Base-by-base conservation (phyloP, 1,140 invertebrate genomes). In the Thereuonema tuberculata region DNA sequence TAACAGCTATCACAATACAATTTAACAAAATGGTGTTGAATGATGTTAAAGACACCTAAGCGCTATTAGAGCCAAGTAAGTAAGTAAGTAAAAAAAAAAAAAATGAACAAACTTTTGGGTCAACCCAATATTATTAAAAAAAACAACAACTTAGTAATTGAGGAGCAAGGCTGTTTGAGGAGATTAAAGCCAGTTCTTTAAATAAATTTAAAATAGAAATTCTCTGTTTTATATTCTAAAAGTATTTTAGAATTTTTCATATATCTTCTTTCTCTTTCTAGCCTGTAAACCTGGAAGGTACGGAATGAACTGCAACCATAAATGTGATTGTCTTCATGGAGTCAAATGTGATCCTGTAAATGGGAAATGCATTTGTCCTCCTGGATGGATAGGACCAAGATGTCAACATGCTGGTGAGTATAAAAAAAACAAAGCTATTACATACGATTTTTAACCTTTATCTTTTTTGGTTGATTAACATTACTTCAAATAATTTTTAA, bases 331-430 rank as follows among this genome's bases (percentile, higher is more conserved):
- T 60, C 52, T 29, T 15, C 60, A 63, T 55, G 61, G 58, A 1
- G 46, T 5, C 12, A 15, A 12, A 15, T 59, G 58, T 77, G 86
- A 49, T 77, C 82, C 20, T 84, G 83, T 70, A 88, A 92, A 74
- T 88, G 37, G 89, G n/a, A 79, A 83, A 63, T 93, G 90, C 71
- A 78, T 82, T 63, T 93, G 89, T 68, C 74, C 79, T 62, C 74
- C 82, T 29, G 88, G 87, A 25, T 89, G 85, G 81, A 87, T 82
- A 65, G 91, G 91, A 20, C 79, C 79, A 2, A 79, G 81, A 27
- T 92, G 88, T 37, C 31, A 9, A 17, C 31, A 37, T n/a, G n/a
- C n/a, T n/a, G n/a, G n/a, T n/a, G n/a, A n/a, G n/a, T n/a, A n/a
- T n/a, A n/a, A n/a, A n/a, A n/a, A n/a, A n/a, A n/a, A n/a, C n/a